Conservation (phyloP, 2,797 vertebrate species). For the Ispidina picta region DNA sequence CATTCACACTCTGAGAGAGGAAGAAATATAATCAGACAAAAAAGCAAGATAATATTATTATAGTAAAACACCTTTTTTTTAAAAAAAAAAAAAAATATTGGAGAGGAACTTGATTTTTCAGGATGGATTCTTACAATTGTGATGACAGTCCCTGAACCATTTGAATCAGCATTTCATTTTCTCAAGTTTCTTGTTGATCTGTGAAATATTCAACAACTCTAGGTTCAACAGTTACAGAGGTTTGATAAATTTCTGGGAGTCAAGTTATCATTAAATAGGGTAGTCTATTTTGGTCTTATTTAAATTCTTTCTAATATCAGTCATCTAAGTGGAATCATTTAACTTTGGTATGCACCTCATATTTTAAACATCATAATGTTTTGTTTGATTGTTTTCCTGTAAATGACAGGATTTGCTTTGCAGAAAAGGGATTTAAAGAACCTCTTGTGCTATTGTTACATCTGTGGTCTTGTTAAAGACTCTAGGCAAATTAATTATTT, state of each 20-base stretch:
- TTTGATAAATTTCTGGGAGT: not conserved
- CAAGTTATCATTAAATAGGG: not conserved
- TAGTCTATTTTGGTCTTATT: not conserved
- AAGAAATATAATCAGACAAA: not conserved
- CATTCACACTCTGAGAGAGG: not conserved
- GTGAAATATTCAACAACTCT: not conserved
- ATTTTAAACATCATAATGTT: not conserved
- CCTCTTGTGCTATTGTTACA: not conserved
- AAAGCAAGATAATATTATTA: not conserved
- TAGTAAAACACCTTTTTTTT: not conserved
- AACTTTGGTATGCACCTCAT: not conserved
- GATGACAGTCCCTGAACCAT: not conserved
- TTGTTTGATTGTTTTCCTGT: not conserved
- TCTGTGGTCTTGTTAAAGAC: not conserved
- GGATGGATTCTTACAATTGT: not conserved
- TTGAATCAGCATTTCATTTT: not conserved
- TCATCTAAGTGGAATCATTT: not conserved
- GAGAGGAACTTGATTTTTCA: not conserved
- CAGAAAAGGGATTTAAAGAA: not conserved
- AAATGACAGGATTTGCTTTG: not conserved
- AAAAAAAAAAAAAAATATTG: no score
- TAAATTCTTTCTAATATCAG: not conserved
- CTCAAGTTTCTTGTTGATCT: not conserved
- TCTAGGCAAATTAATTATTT: not conserved
- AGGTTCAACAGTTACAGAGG: not conserved